These are phyloP conservation scores for Hippocampus barbouri DNA, from an alignment of 2,113 vertebrate genomes.

Conservation along the genomic window DNA sequence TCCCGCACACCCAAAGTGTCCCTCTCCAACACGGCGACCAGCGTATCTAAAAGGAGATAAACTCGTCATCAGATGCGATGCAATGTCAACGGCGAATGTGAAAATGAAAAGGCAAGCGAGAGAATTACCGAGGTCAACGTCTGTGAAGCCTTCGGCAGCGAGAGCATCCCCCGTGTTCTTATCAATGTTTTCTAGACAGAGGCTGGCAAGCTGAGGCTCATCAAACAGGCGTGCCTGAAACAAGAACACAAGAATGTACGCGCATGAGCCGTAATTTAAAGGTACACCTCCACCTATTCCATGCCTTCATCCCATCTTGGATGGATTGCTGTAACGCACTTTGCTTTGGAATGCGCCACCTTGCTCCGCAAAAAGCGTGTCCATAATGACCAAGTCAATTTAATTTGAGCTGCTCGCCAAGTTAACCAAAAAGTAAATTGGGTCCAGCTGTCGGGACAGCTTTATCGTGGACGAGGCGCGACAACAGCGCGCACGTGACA, in stretches of 20 bases:
- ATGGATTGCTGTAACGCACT: too few relatives aligned
- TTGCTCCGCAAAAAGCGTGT: too few relatives aligned
- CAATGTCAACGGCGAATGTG: neutral
- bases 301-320: too few relatives aligned
- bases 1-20: constrained; percentile 93
- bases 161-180: constrained; percentile 94
- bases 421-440: too few relatives aligned
- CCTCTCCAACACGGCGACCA: constrained; percentile 91
- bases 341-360: neutral
- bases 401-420: too few relatives aligned
- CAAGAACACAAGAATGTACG: neutral
- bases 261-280: neutral
- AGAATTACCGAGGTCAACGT: constrained; percentile 86
- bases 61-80: neutral
- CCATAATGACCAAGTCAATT: too few relatives aligned
- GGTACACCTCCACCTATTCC: neutral
- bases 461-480: too few relatives aligned
- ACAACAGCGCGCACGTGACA: too few relatives aligned
- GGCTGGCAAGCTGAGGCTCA: constrained; percentile 93
- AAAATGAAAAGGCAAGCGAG: neutral
- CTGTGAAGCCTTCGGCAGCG: constrained; percentile 91
- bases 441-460: too few relatives aligned
- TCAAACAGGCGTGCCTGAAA: constrained; percentile 89
- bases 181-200: constrained; percentile 95
- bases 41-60: constrained; percentile 75